Conservation (phyloP, 1,140 invertebrate genomes). For the Myzus persicae region DNA sequence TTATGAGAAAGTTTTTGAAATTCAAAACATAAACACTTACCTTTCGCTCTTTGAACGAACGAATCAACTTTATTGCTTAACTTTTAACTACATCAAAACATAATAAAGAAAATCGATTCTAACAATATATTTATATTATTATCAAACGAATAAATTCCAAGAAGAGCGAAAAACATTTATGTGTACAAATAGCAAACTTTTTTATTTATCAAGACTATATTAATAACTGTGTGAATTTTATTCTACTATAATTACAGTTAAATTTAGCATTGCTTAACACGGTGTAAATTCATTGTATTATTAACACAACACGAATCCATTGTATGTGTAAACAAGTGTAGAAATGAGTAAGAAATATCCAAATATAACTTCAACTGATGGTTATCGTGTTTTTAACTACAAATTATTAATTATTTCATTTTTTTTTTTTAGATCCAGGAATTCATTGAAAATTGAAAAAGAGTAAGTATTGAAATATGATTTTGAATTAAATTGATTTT, state of each 20-base stretch:
- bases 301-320: neutral
- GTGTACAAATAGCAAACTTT: neutral
- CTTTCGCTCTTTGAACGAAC: neutral
- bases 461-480: neutral
- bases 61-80: neutral
- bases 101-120: neutral
- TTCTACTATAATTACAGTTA: neutral
- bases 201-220: neutral
- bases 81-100: conserved; percentile 14
- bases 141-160: neutral
- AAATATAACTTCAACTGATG: neutral
- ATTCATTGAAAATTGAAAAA: neutral
- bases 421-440: neutral
- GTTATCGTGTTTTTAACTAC: neutral
- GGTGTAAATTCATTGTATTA: neutral
- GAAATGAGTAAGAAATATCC: neutral
- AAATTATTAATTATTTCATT: neutral
- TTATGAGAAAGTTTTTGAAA: conserved; percentile 3
- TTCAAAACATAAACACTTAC: conserved; percentile 25
- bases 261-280: neutral
- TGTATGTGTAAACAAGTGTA: neutral
- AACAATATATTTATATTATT: neutral
- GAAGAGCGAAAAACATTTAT: neutral
- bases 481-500: too few species aligned
- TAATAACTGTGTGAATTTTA: neutral